Evolutionary conservation across 1,140 invertebrate genomes (phyloP), one percentile per base, ranked within the genome.

Genomic region (Caenorhabditis tropicalis): DNA sequence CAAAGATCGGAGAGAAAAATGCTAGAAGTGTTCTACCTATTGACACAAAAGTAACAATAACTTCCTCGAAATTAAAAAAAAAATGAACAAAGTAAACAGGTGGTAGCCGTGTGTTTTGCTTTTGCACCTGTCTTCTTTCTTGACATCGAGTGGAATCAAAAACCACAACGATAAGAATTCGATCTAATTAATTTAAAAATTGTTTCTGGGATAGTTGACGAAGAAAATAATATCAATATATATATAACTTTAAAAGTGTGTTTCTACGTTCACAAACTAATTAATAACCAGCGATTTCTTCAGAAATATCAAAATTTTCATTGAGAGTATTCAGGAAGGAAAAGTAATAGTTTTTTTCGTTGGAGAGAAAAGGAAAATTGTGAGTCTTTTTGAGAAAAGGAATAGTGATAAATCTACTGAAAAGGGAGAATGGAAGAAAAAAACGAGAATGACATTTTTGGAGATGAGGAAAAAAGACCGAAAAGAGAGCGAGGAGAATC

Each of bases 1-100:
- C 33, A 43, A 10, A 56, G 53, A 51, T 51, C 48, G n/a, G 19
- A 19, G 48, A 51, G n/a, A 56, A 24, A 56, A 27, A 56, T 56
- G 21, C 53, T 56, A 56, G 24, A 27, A 56, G 53, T 74, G 65
- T 74, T 74, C 29, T 29, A 65, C 29, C 58, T 65, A 21, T 36
- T 43, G 27, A 24, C 65, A 74, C 65, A 74, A 74, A 74, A 74
- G 29, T 74, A 74, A 43, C 65, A 74, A 74, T 74, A 74, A 74
- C 21, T 43, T 43, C 36, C 36, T 74, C 24, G 33, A 39, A 74
- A 24, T 21, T 65, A 43, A 43, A 43, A 43, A n/a, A 43, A 74
- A 74, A 43, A 43, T 24, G 65, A 74, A 74, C 33, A 74, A 74
- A 74, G 33, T n/a, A 74, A 74, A 74, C 65, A 74, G 65, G 24